Evolutionary conservation across 2,888 invertebrate genomes (phyloP).

Genomic region (Pheosia gnoma): DNA sequence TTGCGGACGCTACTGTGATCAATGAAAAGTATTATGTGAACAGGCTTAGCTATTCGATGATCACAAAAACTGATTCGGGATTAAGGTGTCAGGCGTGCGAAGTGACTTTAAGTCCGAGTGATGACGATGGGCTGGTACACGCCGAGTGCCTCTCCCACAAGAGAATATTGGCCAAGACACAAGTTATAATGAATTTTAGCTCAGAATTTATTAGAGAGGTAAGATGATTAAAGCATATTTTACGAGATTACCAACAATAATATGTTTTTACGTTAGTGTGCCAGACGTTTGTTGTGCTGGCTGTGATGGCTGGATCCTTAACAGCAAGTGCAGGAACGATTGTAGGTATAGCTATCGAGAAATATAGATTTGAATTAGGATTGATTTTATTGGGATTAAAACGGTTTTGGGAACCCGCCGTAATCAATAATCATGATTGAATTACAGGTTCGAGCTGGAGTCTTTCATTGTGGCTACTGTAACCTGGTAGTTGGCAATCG

Average conservation of each 20-base stretch:
- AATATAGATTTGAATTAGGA: no score
- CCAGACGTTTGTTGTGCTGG: no score
- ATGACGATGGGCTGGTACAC: neutral
- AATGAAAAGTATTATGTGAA: constrained; percentile 44
- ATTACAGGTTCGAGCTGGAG: constrained; percentile 41
- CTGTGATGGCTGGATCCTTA: no score
- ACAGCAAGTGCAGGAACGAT: no score
- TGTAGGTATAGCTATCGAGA: no score
- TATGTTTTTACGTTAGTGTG: no score
- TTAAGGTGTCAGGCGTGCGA: constrained; percentile 33
- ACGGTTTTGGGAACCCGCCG: no score
- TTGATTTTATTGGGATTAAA: no score
- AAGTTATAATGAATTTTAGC: constrained; percentile 18
- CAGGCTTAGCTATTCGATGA: constrained; percentile 27
- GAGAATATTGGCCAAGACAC: neutral
- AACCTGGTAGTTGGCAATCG: constrained; percentile 37
- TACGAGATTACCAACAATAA: no score
- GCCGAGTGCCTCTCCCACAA: neutral
- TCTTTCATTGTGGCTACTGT: constrained; percentile 59
- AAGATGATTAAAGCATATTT: neutral
- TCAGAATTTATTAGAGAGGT: constrained; percentile 36
- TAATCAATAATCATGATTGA: no score
- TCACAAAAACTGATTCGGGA: constrained; percentile 19
- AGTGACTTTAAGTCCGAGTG: constrained; percentile 3
- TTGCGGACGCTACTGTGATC: constrained; percentile 27